These are phyloP conservation scores for Polypedilum vanderplanki DNA, from an alignment of 1,140 invertebrate species.

Conservation along the genomic window DNA sequence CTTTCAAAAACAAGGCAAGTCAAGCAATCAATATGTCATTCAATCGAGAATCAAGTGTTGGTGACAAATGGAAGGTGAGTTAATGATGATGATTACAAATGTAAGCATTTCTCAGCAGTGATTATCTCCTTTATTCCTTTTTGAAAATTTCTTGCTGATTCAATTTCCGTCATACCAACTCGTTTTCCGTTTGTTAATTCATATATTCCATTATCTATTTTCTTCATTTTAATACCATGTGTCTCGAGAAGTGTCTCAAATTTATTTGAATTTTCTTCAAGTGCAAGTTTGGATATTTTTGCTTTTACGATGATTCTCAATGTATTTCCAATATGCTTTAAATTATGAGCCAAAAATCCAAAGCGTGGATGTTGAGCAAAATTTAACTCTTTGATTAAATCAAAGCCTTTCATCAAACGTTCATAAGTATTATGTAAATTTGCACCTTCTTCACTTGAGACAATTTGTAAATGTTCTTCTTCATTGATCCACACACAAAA, in stretches of 20 bases:
- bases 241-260: slow-evolving; percentile 59
- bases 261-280: slow-evolving; percentile 46
- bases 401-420: slow-evolving; percentile 57
- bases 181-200: slow-evolving; percentile 70
- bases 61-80: slow-evolving; percentile 25
- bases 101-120: slow-evolving; percentile 1
- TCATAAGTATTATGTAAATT: slow-evolving; percentile 54
- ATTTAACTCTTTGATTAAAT: slow-evolving; percentile 48
- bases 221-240: slow-evolving; percentile 60
- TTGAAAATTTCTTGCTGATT: slow-evolving; percentile 65
- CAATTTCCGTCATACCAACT: slow-evolving; percentile 63
- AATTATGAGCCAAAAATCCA: slow-evolving; percentile 69
- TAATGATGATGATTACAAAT: background rate
- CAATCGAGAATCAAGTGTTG: background rate
- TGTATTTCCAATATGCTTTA: slow-evolving; percentile 67
- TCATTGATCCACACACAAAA: slow-evolving; percentile 69
- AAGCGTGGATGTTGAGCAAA: slow-evolving; percentile 58
- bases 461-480: slow-evolving; percentile 63
- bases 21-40: slow-evolving; percentile 20
- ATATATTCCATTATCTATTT: slow-evolving; percentile 55
- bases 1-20: background rate
- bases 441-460: slow-evolving; percentile 64
- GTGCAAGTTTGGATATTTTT: slow-evolving; percentile 56
- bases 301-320: slow-evolving; percentile 68
- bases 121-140: slow-evolving; percentile 66